Conservation (phyloP, 2,888 invertebrate genomes). For the Tridacna crocea region DNA sequence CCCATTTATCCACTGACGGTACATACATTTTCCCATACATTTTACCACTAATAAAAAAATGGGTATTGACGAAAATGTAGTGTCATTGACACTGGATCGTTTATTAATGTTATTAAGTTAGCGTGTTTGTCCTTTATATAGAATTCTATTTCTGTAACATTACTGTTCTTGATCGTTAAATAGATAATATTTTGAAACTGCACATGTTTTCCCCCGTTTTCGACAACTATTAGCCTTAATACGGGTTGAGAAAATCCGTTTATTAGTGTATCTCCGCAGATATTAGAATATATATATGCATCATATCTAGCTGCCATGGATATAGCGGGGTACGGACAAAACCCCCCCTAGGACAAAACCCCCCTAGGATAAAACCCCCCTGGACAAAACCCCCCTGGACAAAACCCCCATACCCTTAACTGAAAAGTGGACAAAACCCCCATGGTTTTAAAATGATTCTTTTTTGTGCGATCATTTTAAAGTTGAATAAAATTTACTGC, state of each 20-base stretch:
- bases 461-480: too few species aligned
- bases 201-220: neutral
- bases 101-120: conserved; percentile 23
- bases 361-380: too few species aligned
- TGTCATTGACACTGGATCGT: conserved; percentile 26
- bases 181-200: conserved; percentile 22
- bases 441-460: too few species aligned
- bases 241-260: conserved; percentile 28
- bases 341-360: too few species aligned
- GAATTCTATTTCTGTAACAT: conserved; percentile 29
- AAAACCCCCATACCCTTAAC: too few species aligned
- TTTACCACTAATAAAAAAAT: neutral
- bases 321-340: too few species aligned
- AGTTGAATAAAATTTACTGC: too few species aligned
- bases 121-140: conserved; percentile 32
- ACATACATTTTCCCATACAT: conserved; percentile 7
- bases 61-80: conserved; percentile 27
- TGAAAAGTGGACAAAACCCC: too few species aligned
- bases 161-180: conserved; percentile 25
- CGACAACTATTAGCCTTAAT: conserved; percentile 22
- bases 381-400: too few species aligned
- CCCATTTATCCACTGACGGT: conserved; percentile 30
- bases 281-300: conserved; percentile 33
- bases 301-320: neutral
- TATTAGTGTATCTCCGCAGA: conserved; percentile 30